Conservation (phyloP, 2,113 vertebrate species). For the Serinus canaria region DNA sequence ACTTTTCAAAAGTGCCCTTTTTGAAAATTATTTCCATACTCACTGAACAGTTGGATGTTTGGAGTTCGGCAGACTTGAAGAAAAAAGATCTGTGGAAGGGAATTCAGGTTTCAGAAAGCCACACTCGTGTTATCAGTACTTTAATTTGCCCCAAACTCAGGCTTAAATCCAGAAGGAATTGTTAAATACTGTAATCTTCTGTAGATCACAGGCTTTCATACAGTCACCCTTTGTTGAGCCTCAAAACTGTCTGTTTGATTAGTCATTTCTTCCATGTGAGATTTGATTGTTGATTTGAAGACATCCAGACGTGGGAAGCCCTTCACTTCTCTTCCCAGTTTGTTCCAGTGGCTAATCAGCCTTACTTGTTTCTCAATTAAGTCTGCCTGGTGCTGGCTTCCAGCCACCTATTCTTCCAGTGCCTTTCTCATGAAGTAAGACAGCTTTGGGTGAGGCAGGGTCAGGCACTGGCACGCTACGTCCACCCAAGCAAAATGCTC, state of each 20-base stretch:
- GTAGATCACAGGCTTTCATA: neutral
- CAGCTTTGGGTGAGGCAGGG: neutral
- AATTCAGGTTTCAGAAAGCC: slow-evolving; percentile 8
- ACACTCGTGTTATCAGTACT: neutral
- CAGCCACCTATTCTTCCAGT: neutral
- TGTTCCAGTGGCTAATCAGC: slow-evolving; percentile 15
- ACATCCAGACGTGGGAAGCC: neutral
- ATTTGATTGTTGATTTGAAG: slow-evolving; percentile 42
- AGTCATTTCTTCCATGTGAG: slow-evolving; percentile 17
- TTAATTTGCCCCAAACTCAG: neutral
- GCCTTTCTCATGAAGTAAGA: neutral
- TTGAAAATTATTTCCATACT: neutral
- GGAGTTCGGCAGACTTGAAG: neutral
- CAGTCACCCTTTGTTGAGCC: neutral
- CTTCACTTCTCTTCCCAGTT: neutral
- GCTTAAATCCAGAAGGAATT: neutral
- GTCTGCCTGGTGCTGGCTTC: neutral
- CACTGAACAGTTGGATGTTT: neutral
- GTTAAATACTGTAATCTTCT: neutral
- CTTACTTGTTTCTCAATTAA: slow-evolving; percentile 26
- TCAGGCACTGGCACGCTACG: neutral
- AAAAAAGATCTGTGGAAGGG: neutral
- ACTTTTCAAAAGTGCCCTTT: neutral
- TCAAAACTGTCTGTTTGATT: neutral
- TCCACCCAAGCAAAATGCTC: neutral